phyloP scores from a whole-genome alignment of 2,888 invertebrate genomes.

The Chrysina gloriosa region DNA sequence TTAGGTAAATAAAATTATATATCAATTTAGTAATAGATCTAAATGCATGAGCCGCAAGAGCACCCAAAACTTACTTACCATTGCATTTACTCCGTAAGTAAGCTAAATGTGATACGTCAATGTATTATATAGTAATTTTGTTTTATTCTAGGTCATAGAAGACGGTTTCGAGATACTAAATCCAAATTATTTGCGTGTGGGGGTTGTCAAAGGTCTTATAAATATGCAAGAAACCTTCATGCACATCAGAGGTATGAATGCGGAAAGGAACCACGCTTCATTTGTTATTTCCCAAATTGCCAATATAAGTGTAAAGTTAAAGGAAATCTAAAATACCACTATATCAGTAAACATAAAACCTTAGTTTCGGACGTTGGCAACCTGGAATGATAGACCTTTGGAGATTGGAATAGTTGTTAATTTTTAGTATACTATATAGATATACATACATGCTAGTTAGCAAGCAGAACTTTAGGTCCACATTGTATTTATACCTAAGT shows the following conservation, averaged over 20 bases:
- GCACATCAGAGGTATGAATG: slow-evolving; percentile 51
- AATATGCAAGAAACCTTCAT: slow-evolving; percentile 42
- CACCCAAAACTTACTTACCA: slow-evolving; percentile 8
- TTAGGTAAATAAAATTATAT: neutral
- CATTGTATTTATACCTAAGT: too few species aligned
- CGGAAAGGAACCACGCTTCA: slow-evolving; percentile 54
- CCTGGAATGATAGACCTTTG: too few species aligned
- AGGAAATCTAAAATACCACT: slow-evolving; percentile 47
- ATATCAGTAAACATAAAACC: slow-evolving; percentile 43
- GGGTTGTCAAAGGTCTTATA: slow-evolving; percentile 38
- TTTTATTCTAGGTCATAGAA: slow-evolving; percentile 11
- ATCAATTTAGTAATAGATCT: slow-evolving; percentile 12
- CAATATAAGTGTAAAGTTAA: slow-evolving; percentile 38
- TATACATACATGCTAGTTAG: too few species aligned
- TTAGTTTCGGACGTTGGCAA: too few species aligned
- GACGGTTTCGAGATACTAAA: slow-evolving; percentile 21
- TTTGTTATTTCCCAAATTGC: slow-evolving; percentile 50
- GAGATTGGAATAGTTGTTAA: too few species aligned
- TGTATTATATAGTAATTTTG: neutral
- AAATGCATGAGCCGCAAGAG: slow-evolving; percentile 17
- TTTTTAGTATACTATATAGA: too few species aligned
- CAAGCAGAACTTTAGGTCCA: too few species aligned
- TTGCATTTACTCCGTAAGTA: slow-evolving; percentile 2
- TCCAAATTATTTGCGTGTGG: slow-evolving; percentile 33
- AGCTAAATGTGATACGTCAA: neutral